phyloP scores from a whole-genome alignment of 2,797 vertebrate genomes.

The Lindbergichthys nudifrons region DNA sequence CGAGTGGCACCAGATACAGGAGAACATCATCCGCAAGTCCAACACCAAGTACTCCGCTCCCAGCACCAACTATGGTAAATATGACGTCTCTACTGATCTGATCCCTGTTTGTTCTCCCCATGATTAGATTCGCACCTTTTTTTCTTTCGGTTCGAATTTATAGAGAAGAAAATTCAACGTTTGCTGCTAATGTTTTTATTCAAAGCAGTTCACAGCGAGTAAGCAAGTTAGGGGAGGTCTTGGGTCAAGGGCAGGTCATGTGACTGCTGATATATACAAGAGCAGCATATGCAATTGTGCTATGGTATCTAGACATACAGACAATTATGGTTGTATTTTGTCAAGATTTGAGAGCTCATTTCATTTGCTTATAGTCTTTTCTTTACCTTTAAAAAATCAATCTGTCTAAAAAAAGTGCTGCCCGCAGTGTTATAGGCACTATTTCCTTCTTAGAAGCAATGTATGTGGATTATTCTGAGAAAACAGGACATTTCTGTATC shows the following conservation, averaged over 20 bases:
- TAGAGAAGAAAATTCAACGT: not conserved
- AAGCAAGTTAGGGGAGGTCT: not conserved
- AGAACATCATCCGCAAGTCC: constrained; percentile 99
- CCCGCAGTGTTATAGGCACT: not conserved
- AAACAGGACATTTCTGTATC: not conserved
- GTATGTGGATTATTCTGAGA: not conserved
- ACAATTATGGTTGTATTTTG: not conserved
- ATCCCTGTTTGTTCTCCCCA: not conserved
- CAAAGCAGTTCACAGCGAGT: not conserved
- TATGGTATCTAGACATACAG: not conserved
- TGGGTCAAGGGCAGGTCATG: not conserved
- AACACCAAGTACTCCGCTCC: constrained; percentile 99
- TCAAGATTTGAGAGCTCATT: not conserved
- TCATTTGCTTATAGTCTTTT: not conserved
- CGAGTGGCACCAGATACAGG: constrained; percentile 98
- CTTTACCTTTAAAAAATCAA: not conserved
- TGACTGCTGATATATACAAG: not conserved
- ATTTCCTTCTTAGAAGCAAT: not conserved
- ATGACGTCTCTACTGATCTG: constrained; percentile 19
- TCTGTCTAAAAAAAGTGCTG: not conserved
- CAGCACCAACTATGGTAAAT: constrained; percentile 97
- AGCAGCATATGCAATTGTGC: not conserved
- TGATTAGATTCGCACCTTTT: not conserved
- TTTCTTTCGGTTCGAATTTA: not conserved
- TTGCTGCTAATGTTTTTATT: constrained; percentile 2